Percentiles rank a stretch among this genome's conserved stretches.
Evolutionary conservation across 23 tunicate species (phyloP).

Genomic region (Trididemnum nubilum): DNA sequence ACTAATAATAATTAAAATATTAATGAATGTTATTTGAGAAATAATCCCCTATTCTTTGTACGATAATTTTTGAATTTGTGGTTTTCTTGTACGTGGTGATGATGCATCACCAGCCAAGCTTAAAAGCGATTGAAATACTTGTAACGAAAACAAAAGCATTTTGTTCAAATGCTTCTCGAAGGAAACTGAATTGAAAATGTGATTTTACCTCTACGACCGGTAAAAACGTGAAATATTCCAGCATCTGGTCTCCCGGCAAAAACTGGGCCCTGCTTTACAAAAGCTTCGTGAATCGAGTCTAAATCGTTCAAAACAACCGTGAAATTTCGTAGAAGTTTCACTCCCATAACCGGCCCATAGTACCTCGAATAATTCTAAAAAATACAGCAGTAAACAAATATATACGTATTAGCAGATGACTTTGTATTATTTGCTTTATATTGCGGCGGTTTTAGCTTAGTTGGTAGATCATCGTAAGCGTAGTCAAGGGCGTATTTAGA

Average conservation of each 20-base stretch:
- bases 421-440: neutral
- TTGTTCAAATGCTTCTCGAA: no score
- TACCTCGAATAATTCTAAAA: slow-evolving; percentile 37
- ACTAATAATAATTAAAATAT: no score
- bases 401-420: neutral
- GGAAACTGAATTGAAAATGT: no score
- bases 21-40: no score
- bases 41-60: no score
- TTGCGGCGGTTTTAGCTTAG: neutral
- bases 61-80: no score
- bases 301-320: slow-evolving; percentile 50
- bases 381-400: no score
- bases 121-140: no score
- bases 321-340: slow-evolving; percentile 53
- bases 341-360: slow-evolving; percentile 62
- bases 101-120: no score
- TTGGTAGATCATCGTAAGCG: neutral
- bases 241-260: slow-evolving; percentile 60
- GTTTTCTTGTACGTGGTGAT: no score
- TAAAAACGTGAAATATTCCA: slow-evolving; percentile 46
- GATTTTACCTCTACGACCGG: slow-evolving; percentile 41
- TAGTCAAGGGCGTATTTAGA: no score
- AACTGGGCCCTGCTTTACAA: slow-evolving; percentile 40
- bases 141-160: no score
- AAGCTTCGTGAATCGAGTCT: slow-evolving; percentile 38